Evolutionary conservation across 1,140 invertebrate genomes (phyloP).

Genomic region (Cryptotermes secundus): DNA sequence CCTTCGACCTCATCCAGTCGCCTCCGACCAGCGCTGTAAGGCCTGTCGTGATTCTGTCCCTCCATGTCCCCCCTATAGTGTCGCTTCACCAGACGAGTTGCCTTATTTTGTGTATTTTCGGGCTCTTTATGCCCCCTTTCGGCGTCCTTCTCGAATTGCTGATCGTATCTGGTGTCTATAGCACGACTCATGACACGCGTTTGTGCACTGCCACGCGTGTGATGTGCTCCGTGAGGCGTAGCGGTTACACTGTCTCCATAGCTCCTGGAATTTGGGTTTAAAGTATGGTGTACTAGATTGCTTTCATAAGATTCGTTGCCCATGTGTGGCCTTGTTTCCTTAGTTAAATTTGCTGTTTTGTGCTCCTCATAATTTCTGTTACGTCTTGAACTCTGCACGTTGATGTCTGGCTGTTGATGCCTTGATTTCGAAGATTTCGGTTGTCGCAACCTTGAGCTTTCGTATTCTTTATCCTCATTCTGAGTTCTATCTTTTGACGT

Average conservation of each 20-base stretch:
- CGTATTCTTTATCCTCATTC: too few species aligned
- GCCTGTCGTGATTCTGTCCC: not conserved
- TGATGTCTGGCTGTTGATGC: not conserved
- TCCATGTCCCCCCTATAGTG: not conserved
- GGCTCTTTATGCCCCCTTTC: not conserved
- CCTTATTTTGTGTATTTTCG: not conserved
- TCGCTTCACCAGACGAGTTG: not conserved
- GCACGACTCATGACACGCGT: not conserved
- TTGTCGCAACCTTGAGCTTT: too few species aligned
- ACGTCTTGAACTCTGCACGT: too few species aligned
- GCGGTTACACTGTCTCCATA: not conserved
- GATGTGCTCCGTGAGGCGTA: not conserved
- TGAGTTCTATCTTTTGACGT: too few species aligned
- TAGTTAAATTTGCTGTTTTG: too few species aligned
- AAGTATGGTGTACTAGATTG: too few species aligned
- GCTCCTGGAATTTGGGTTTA: not conserved
- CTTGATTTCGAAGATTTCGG: not conserved
- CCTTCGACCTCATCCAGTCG: not conserved
- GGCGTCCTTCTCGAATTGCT: not conserved
- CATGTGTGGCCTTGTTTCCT: too few species aligned
- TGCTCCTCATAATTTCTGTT: too few species aligned
- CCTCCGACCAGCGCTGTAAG: not conserved
- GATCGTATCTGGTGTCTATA: not conserved
- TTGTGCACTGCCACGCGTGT: not conserved
- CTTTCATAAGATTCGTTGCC: too few species aligned